Conservation (phyloP, 1,140 invertebrate genomes). For the Brachionus angularis region DNA sequence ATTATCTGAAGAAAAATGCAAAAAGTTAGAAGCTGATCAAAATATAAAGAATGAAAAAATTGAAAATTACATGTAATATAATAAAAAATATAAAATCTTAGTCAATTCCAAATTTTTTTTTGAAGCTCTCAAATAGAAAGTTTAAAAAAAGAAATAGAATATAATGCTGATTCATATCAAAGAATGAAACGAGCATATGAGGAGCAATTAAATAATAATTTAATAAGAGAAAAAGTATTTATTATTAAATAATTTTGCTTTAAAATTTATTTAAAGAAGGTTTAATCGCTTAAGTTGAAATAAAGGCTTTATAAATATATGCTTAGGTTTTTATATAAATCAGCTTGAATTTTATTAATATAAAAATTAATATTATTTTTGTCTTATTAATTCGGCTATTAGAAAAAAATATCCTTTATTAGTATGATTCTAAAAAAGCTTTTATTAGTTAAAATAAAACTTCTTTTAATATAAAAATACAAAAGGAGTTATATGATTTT, state of each 20-base stretch:
- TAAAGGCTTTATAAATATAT: too few relatives aligned
- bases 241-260: not conserved
- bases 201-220: slow-evolving; percentile 22
- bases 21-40: not conserved
- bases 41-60: slow-evolving; percentile 15
- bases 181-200: slow-evolving; percentile 33
- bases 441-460: too few relatives aligned
- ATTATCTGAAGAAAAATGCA: slow-evolving; percentile 22
- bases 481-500: slow-evolving; percentile 28
- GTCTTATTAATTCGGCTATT: not conserved
- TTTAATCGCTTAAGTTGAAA: too few relatives aligned
- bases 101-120: not conserved
- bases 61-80: not conserved
- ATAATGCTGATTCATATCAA: slow-evolving; percentile 16
- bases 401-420: not conserved
- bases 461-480: too few relatives aligned
- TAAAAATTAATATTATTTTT: not conserved
- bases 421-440: too few relatives aligned
- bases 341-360: too few relatives aligned
- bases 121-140: slow-evolving; percentile 21
- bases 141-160: slow-evolving; percentile 40
- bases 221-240: slow-evolving; percentile 33
- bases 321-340: too few relatives aligned
- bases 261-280: not conserved
- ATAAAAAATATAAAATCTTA: not conserved